Percentiles rank a stretch among this genome's conserved stretches.
Conservation (phyloP, 2,113 vertebrate genomes). For the Paedocypris sp. region DNA sequence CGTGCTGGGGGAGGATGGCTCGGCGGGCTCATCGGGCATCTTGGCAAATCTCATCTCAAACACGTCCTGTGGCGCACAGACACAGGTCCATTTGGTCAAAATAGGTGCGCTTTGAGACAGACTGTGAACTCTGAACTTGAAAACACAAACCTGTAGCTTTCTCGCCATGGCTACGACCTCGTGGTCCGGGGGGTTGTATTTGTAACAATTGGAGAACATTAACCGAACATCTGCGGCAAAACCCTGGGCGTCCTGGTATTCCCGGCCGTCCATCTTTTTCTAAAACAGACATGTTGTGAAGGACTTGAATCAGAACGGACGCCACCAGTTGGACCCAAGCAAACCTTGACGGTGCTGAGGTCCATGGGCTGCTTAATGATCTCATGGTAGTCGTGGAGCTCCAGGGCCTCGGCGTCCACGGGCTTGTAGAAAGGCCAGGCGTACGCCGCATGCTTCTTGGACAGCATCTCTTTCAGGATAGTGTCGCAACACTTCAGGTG, state of each 20-base stretch:
- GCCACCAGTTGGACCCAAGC: background rate
- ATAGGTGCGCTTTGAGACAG: background rate
- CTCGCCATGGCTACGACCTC: slow-evolving; percentile 97
- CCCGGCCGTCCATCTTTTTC: slow-evolving; percentile 95
- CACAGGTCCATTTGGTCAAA: no score
- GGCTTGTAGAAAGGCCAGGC: slow-evolving; percentile 99
- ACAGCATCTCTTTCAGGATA: slow-evolving; percentile 95
- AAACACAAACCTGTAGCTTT: slow-evolving; percentile 81
- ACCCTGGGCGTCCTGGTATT: slow-evolving; percentile 87
- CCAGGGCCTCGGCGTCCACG: slow-evolving; percentile 89
- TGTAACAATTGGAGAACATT: slow-evolving; percentile 99
- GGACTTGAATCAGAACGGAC: background rate
- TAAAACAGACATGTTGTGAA: slow-evolving; percentile 47
- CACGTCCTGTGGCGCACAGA: slow-evolving; percentile 68
- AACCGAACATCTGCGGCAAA: slow-evolving; percentile 94
- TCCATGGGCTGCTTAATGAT: slow-evolving; percentile 99
- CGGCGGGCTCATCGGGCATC: slow-evolving; percentile 88
- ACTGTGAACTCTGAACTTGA: background rate
- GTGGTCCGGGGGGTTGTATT: slow-evolving; percentile 96
- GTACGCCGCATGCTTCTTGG: slow-evolving; percentile 95
- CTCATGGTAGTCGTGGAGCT: slow-evolving; percentile 96
- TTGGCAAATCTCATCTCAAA: slow-evolving; percentile 98
- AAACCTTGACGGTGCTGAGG: slow-evolving; percentile 90
- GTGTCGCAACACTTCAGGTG: slow-evolving; percentile 93
- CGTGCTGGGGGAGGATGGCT: slow-evolving; percentile 58